Percentiles rank a stretch among this genome's conserved stretches.
These are phyloP conservation scores for Monoplex corrugatus DNA, from an alignment of 2,888 invertebrate species.

Conservation along the genomic window DNA sequence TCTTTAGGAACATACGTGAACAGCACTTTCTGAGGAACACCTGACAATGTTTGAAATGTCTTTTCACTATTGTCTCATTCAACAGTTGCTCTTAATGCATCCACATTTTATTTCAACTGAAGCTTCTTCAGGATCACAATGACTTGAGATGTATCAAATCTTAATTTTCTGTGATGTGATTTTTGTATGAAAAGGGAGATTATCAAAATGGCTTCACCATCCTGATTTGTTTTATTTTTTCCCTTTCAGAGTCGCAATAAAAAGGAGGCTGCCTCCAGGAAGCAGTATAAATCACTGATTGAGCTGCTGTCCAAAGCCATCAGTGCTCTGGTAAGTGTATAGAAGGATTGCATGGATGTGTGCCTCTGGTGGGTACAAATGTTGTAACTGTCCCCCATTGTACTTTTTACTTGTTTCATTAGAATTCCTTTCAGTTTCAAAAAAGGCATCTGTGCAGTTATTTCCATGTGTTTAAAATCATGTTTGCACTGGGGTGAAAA, in stretches of 20 bases:
- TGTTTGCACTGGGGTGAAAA: too few relatives aligned
- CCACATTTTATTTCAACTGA: not conserved
- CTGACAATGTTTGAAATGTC: too few relatives aligned
- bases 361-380: too few relatives aligned
- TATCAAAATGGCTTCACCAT: not conserved
- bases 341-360: too few relatives aligned
- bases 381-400: too few relatives aligned
- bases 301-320: slow-evolving; percentile 66
- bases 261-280: slow-evolving; percentile 62
- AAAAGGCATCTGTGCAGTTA: too few relatives aligned
- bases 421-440: too few relatives aligned
- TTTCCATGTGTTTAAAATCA: too few relatives aligned
- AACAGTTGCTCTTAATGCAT: not conserved
- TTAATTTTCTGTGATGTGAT: not conserved
- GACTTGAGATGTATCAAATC: not conserved
- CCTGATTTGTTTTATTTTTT: not conserved
- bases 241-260: slow-evolving; percentile 67
- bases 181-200: too few relatives aligned
- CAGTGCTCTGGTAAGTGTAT: slow-evolving; percentile 62
- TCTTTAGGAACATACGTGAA: too few relatives aligned
- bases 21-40: too few relatives aligned
- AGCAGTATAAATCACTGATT: slow-evolving; percentile 62
- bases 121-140: not conserved
- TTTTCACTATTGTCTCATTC: not conserved
- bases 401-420: too few relatives aligned